A percentile compares a stretch with the other conserved stretches of the same genome.
phyloP scores from a whole-genome alignment of 2,888 invertebrate species.

The Noctua comes region DNA sequence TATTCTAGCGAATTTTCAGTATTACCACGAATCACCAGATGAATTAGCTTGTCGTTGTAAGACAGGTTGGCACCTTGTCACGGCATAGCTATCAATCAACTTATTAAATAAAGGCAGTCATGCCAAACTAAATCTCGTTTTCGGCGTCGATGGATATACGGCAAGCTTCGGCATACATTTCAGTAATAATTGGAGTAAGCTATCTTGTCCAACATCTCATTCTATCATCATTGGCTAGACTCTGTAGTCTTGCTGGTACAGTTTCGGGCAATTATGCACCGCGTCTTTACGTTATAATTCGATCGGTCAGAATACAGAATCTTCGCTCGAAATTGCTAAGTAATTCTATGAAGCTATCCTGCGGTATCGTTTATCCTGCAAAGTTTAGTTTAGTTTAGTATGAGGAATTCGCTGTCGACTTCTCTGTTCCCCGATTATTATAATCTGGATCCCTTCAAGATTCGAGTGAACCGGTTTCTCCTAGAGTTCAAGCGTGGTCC shows the following conservation, averaged over 20 bases:
- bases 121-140: constrained; percentile 38
- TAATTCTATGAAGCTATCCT: not conserved
- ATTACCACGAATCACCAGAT: constrained; percentile 4
- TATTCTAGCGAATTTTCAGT: not conserved
- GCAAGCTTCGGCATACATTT: constrained; percentile 8
- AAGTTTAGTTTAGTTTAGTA: no score
- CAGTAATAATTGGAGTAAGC: constrained; percentile 1
- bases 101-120: constrained; percentile 34
- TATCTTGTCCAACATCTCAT: not conserved
- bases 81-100: constrained; percentile 37
- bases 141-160: constrained; percentile 21
- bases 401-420: not conserved
- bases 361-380: not conserved
- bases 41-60: constrained; percentile 34
- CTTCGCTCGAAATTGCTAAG: not conserved
- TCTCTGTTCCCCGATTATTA: not conserved
- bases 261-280: not conserved
- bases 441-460: not conserved
- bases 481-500: not conserved
- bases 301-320: not conserved
- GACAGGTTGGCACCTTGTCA: constrained; percentile 35
- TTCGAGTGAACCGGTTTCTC: not conserved
- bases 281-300: not conserved
- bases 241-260: not conserved
- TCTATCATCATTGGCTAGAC: not conserved